These are phyloP conservation scores for Ethmia dodecea DNA, from an alignment of 2,888 invertebrate genomes.

Conservation along the genomic window DNA sequence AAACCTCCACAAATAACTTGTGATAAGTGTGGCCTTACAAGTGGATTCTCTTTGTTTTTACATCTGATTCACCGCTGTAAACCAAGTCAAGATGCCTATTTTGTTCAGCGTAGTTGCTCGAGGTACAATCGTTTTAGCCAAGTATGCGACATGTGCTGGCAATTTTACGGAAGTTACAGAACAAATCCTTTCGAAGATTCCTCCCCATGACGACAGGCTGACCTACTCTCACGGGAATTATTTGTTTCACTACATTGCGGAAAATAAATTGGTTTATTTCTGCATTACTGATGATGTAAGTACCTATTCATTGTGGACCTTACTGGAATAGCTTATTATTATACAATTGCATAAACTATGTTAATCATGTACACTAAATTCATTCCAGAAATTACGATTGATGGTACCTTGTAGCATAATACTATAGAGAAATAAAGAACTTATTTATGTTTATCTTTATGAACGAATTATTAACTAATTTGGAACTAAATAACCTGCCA, in stretches of 20 bases:
- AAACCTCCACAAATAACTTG: no score
- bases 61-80: constrained; percentile 22
- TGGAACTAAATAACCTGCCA: not conserved
- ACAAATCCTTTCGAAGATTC: constrained; percentile 92
- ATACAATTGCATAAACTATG: no score
- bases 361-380: no score
- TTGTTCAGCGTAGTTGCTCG: constrained; percentile 93
- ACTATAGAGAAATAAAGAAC: no score
- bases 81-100: constrained; percentile 89
- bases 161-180: constrained; percentile 97
- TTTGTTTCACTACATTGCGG: constrained; percentile 93
- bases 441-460: no score
- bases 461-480: not conserved
- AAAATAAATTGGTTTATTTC: constrained; percentile 92
- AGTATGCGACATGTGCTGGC: constrained; percentile 94
- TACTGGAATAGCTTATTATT: no score
- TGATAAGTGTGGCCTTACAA: no score
- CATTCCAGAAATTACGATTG: no score
- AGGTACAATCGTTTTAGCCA: constrained; percentile 90
- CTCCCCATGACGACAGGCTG: constrained; percentile 92
- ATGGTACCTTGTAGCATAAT: no score
- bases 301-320: constrained; percentile 34
- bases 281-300: constrained; percentile 96
- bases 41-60: constrained; percentile 7
- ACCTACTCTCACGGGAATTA: constrained; percentile 96